Conservation (phyloP, 2,113 vertebrate genomes). For the Irena cyanogastra region DNA sequence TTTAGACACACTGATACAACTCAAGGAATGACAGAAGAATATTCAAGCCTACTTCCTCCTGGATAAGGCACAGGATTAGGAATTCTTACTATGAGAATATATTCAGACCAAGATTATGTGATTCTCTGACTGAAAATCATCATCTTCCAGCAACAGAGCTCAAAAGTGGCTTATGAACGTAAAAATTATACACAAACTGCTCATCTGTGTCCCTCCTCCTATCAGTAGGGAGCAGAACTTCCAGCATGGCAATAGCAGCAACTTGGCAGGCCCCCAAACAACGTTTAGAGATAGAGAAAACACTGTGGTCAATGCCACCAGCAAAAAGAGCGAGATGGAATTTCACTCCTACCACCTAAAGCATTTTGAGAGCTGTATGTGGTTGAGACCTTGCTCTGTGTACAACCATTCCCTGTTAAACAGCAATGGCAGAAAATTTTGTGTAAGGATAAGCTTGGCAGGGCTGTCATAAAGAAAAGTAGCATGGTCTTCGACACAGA, state of each 20-base stretch:
- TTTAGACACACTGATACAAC: background rate
- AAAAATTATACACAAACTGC: background rate
- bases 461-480: background rate
- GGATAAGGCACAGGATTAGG: background rate
- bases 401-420: background rate
- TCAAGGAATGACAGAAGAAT: background rate
- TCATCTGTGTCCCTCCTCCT: background rate
- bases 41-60: background rate
- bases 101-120: background rate
- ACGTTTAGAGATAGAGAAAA: background rate
- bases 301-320: background rate
- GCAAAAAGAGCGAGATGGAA: background rate
- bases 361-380: background rate
- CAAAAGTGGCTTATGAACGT: background rate
- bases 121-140: background rate
- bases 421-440: background rate
- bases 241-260: background rate
- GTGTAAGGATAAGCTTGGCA: background rate
- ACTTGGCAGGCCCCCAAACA: background rate
- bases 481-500: background rate
- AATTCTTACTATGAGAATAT: background rate
- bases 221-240: slow-evolving; percentile 5
- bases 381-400: background rate
- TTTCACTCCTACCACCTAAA: background rate
- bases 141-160: background rate